Base-by-base conservation (phyloP, 2,113 vertebrate species). In the Marmota flaviventris region DNA sequence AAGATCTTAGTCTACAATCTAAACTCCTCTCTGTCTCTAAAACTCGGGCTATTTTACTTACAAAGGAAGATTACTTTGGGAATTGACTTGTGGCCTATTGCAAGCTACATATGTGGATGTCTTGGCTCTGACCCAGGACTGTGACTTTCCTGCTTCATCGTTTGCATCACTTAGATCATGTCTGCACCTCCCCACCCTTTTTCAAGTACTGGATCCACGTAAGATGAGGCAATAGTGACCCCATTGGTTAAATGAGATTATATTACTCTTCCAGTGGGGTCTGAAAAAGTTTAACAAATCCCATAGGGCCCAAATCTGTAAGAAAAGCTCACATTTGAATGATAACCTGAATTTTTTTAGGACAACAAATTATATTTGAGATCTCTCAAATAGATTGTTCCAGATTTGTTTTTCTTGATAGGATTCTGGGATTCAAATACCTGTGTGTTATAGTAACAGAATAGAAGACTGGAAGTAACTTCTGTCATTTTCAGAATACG, bases 141-240 rank as follows among this genome's bases (percentile, higher is more conserved):
- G n/a, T 87, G 81, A 63, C 75, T 70, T 72, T 88, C 78, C 93
- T 79, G 58, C n/a, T 91, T 97, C 32, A 67, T 37, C 51, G 18
- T 75, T 75, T 94, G 39, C 76, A n/a, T 96, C 93, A 90, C 27
- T 96, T 70, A 91, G 75, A n/a, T 79, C 16, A 34, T 72, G 78
- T 82, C 72, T 92, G 37, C 79, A 34, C 56, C 67, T 97, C 90
- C 39, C 92, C 37, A 2, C 70, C 96, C 95, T 95, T 95, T 76
- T 22, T 88, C 84, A 92, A 85, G 65, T 32, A 58, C 22, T 88
- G 37, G 61, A 88, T 84, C 76, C n/a, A 70, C 2, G 3, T 67
- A 82, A 87, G 58, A 85, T 69, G 87, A 97, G 6, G 53, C 61
- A 77, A 37, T 0, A 0, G 58, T 58, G 84, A 88, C 51, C n/a